Percentiles rank a stretch among this genome's conserved stretches.
Conservation (phyloP, 2,888 invertebrate genomes). For the Callimorpha dominula region DNA sequence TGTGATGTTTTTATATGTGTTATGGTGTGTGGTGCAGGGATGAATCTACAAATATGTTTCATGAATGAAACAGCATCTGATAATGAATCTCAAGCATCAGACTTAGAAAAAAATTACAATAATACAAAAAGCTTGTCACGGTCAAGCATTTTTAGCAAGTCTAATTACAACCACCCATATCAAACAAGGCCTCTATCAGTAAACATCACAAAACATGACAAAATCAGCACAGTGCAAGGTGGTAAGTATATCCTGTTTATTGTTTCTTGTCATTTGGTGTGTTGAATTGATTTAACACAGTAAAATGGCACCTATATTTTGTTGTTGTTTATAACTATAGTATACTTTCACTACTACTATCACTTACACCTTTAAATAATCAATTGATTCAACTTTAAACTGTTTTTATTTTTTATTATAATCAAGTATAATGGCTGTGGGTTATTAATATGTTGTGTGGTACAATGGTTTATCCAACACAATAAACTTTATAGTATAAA, state of each 20-base stretch:
- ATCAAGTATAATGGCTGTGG: too few species aligned
- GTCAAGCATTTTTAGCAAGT: slow-evolving; percentile 79
- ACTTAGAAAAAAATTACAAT: slow-evolving; percentile 87
- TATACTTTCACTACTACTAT: background rate
- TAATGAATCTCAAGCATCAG: slow-evolving; percentile 92
- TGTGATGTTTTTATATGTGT: slow-evolving; percentile 58
- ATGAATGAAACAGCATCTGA: slow-evolving; percentile 97
- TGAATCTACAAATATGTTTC: slow-evolving; percentile 98
- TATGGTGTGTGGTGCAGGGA: slow-evolving; percentile 87
- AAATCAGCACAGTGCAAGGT: slow-evolving; percentile 74
- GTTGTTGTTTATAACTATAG: background rate
- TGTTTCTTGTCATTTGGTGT: slow-evolving; percentile 45
- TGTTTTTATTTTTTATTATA: background rate
- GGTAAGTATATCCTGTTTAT: slow-evolving; percentile 73
- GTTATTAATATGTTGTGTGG: too few species aligned
- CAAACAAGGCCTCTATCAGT: slow-evolving; percentile 82
- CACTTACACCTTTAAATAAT: background rate
- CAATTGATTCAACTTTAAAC: background rate
- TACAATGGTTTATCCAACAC: background rate
- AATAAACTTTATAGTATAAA: background rate
- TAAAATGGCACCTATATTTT: slow-evolving; percentile 9
- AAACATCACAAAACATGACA: slow-evolving; percentile 81
- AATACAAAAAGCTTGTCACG: slow-evolving; percentile 76
- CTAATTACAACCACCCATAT: slow-evolving; percentile 81
- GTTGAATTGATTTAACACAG: slow-evolving; percentile 43